Evolutionary conservation across 2,888 invertebrate species (phyloP).

Genomic region (Deroplatys truncata): DNA sequence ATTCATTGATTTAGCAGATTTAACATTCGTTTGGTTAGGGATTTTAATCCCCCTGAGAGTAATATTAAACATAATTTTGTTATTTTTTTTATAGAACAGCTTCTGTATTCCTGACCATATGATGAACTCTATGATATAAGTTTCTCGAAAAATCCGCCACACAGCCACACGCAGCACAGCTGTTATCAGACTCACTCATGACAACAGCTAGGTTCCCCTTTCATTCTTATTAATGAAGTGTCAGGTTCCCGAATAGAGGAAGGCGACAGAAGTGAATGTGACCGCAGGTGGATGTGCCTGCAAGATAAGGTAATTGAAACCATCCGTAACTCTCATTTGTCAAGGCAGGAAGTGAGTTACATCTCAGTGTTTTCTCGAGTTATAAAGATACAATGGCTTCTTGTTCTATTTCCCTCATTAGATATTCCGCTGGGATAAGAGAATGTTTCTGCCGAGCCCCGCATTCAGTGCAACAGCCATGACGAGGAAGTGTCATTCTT

Average conservation of each 20-base stretch:
- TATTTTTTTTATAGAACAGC: no score
- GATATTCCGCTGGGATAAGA: slow-evolving; percentile 25
- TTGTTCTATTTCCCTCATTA: slow-evolving; percentile 17
- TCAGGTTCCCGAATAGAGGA: neutral
- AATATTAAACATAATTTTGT: no score
- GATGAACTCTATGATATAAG: no score
- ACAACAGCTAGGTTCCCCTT: neutral
- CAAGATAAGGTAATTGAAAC: slow-evolving; percentile 16
- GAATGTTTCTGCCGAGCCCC: slow-evolving; percentile 10
- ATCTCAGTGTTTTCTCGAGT: neutral
- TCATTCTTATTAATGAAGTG: neutral
- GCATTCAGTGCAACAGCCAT: slow-evolving; percentile 18
- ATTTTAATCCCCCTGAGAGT: no score
- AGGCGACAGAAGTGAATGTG: neutral
- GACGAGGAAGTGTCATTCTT: slow-evolving; percentile 28
- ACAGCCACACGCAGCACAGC: neutral
- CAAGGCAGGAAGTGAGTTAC: slow-evolving; percentile 20
- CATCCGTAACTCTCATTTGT: slow-evolving; percentile 20
- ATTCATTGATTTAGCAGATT: no score
- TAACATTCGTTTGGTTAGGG: no score
- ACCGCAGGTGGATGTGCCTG: neutral
- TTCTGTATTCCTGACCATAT: no score
- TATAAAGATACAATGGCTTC: neutral
- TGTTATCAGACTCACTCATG: neutral
- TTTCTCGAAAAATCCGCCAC: neutral